These are phyloP conservation scores for Dryobota labecula DNA, from an alignment of 2,888 invertebrate species.

Conservation along the genomic window DNA sequence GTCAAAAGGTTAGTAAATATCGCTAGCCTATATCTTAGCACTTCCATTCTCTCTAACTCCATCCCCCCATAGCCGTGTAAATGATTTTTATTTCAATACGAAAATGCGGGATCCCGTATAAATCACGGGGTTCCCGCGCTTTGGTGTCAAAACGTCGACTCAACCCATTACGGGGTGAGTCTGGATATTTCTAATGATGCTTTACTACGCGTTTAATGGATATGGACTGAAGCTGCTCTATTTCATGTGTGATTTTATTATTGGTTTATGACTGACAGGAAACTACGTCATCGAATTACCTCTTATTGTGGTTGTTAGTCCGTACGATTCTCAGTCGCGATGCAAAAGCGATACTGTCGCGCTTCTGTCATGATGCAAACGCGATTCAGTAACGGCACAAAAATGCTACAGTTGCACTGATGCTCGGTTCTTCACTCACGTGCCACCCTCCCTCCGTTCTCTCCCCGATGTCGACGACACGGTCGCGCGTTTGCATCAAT, in stretches of 20 bases:
- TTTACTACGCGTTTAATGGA: slow-evolving; percentile 47
- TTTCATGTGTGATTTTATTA: slow-evolving; percentile 29
- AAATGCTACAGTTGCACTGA: too few species aligned
- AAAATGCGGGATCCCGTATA: slow-evolving; percentile 75
- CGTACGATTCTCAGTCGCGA: too few species aligned
- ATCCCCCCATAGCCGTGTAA: slow-evolving; percentile 62
- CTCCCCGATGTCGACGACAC: too few species aligned
- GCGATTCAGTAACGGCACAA: too few species aligned
- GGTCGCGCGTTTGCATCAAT: too few species aligned
- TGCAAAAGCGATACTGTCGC: too few species aligned
- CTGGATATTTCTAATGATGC: slow-evolving; percentile 64
- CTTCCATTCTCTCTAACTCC: slow-evolving; percentile 64
- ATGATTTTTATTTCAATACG: slow-evolving; percentile 77
- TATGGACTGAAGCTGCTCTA: slow-evolving; percentile 40
- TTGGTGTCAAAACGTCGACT: slow-evolving; percentile 74
- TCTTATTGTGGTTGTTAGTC: slow-evolving; percentile 24
- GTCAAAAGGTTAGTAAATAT: background rate
- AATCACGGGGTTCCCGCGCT: slow-evolving; percentile 73
- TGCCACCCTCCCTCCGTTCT: too few species aligned
- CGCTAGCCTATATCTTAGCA: slow-evolving; percentile 21
- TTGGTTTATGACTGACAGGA: slow-evolving; percentile 22
- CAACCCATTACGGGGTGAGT: slow-evolving; percentile 62
- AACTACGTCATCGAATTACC: background rate
- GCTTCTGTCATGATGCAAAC: too few species aligned
- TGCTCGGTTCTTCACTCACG: too few species aligned